Evolutionary conservation across 2,888 invertebrate genomes (phyloP), one percentile per base, ranked within the genome.

Genomic region (Heliconius charithonia): DNA sequence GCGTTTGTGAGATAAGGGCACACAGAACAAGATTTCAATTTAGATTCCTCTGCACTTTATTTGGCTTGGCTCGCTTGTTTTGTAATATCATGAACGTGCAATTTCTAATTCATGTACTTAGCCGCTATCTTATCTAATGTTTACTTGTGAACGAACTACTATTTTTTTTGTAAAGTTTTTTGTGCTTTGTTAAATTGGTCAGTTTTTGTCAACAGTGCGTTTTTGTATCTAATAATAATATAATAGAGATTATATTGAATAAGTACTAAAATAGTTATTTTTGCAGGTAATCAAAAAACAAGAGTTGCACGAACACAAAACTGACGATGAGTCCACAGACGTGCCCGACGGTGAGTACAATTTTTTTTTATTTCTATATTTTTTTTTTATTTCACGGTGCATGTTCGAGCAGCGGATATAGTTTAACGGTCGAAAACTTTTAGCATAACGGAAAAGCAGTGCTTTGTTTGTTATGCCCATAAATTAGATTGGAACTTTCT

Each of bases 271-370:
- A 66, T 76, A 74, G 32, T 25, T 66, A 37, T 87, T 86, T 85
- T 93, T 89, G 83, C 93, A 95, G 95, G 95, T 94, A 83, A 95
- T 95, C 85, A 95, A 94, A 86, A 94, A 94, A 87, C 90, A 92
- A 81, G 95, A 95, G 81, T 89, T 89, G 82, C 89, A 89, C 75
- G 94, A 93, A 81, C 89, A 87, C 84, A 94, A 93, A 90, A 92
- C 92, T 87, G 94, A 94, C 82, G 93, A 93, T 75, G 93, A 93
- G 84, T 83, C 86, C 45, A 85, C 85, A 59, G 94, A 94, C 83
- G 87, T 89, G 80, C 91, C 90, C 45, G 94, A 95, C 81, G 93
- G 94, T 94, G 82, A 93, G 93, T 93, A 22, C 16, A 19, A n/a
- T 9, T 22, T 25, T 63, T 73, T 37, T 27, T 12, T 12, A 9